Evolutionary conservation across 2,797 vertebrate genomes (phyloP), one percentile per base, ranked within the genome.

Genomic region (Gymnothorax reevesii): DNA sequence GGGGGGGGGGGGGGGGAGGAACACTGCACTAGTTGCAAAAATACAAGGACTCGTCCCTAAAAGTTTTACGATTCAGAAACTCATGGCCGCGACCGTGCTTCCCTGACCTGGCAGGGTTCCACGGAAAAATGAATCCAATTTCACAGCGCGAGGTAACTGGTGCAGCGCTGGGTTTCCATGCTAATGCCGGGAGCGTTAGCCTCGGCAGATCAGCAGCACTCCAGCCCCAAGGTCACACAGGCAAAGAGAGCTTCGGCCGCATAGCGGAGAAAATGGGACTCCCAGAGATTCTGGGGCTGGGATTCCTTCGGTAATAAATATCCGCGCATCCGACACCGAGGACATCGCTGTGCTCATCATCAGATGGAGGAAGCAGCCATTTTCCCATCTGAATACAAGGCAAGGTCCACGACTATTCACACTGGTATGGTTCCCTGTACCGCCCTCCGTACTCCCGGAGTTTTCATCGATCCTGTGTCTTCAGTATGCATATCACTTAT

Each of bases 151-250:
- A 83, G 60, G 62, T 54, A 64, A 86, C 83, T 33, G 49, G 33
- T 64, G 13, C 55, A 59, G 1, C 55, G 54, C 49, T 49, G 80
- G 55, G 7, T 73, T 86, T 54, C 33, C 80, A 73, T 83, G 25
- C 80, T 25, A 86, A 86, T 83, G 64, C 64, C 55, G 12, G 42
- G 33, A n/a, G 82, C 69, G 85, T 83, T 86, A 57, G 82, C 62
- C 66, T 8, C 55, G 49, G 79, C 55, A 20, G 82, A 64, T 59
- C 64, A 86, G 82, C 82, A 54, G 57, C 80, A 57, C 82, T 83
- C 59, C 33, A 80, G 62, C 79, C 82, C 82, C 42, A 71, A 83
- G 85, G 85, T 86, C 85, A 86, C 85, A 25, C 62, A 71, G 85
- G 60, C 80, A 64, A 13, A 82, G 79, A 64, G 22, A 12, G 49